These are phyloP conservation scores for Pteropus alecto DNA, from an alignment of 2,113 vertebrate species.

Conservation along the genomic window DNA sequence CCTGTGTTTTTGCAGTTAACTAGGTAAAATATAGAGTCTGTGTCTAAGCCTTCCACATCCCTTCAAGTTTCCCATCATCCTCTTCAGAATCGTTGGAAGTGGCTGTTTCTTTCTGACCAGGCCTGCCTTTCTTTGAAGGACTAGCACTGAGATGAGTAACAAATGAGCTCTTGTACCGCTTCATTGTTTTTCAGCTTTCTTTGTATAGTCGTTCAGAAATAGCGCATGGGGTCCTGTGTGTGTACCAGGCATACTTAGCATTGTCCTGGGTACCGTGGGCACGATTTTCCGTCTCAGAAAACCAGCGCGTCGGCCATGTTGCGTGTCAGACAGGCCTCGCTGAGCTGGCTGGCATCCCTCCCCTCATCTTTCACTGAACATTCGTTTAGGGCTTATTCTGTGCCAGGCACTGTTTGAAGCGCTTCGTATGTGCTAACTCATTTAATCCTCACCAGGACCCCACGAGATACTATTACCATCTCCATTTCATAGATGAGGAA, in stretches of 20 bases:
- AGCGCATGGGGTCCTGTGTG: accelerated
- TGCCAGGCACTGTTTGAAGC: not conserved
- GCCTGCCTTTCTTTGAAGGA: not conserved
- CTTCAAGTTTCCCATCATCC: not conserved
- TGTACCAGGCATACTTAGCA: accelerated
- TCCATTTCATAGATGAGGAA: not conserved
- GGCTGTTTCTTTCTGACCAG: not conserved
- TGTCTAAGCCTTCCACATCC: not conserved
- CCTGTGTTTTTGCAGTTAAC: not conserved
- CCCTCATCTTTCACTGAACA: not conserved
- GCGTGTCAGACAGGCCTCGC: too few species aligned
- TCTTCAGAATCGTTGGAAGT: not conserved
- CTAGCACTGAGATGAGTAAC: not conserved
- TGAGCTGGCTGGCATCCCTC: accelerated
- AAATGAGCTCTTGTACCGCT: too few species aligned
- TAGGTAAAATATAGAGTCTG: not conserved
- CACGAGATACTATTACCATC: not conserved
- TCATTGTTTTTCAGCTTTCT: not conserved
- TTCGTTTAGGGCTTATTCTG: not conserved
- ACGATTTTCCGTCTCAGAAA: accelerated
- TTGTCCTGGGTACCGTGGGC: accelerated
- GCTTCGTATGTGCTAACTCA: not conserved
- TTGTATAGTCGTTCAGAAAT: not conserved
- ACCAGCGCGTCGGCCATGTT: accelerated
- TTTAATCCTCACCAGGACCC: not conserved